Percentiles rank a stretch among this genome's conserved stretches.
Evolutionary conservation across 2,888 invertebrate genomes (phyloP).

Genomic region (Drosophila subsilvestris): DNA sequence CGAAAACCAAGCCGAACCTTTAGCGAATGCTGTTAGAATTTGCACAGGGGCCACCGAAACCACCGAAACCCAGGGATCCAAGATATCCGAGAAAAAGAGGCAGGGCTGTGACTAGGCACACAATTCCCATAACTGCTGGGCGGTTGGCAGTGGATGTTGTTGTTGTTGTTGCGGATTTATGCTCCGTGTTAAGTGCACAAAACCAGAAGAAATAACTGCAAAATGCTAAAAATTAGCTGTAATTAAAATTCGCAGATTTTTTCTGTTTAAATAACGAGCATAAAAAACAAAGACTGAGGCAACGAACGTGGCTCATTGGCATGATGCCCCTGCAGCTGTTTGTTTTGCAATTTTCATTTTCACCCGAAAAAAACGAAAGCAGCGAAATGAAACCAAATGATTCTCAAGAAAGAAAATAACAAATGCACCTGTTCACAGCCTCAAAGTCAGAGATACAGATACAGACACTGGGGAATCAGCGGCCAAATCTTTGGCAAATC

Average conservation of each 20-base stretch:
- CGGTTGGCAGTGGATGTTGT: conserved; percentile 40
- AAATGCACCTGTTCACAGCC: conserved; percentile 63
- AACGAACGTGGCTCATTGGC: conserved; percentile 41
- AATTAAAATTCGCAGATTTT: conserved; percentile 61
- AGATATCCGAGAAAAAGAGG: conserved; percentile 1
- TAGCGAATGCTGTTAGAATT: conserved; percentile 76
- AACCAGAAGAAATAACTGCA: conserved; percentile 12
- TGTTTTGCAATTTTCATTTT: conserved; percentile 60
- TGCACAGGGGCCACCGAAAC: conserved; percentile 54
- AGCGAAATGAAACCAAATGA: conserved; percentile 23
- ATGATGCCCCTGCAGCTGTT: conserved; percentile 60
- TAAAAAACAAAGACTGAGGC: conserved; percentile 59
- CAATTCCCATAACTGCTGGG: conserved; percentile 52
- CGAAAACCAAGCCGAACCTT: conserved; percentile 46
- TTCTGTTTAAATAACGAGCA: conserved; percentile 44
- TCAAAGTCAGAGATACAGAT: not conserved
- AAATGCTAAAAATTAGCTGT: conserved; percentile 28
- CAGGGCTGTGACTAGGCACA: conserved; percentile 11
- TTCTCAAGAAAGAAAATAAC: conserved; percentile 49
- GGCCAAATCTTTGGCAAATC: conserved; percentile 63
- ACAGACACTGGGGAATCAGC: conserved; percentile 36
- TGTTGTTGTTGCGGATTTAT: conserved; percentile 30
- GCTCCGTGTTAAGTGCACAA: conserved; percentile 32
- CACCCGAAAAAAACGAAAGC: conserved; percentile 64
- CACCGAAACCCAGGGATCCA: conserved; percentile 30